Conservation (phyloP, 2,113 vertebrate genomes). For the Pagrus major region DNA sequence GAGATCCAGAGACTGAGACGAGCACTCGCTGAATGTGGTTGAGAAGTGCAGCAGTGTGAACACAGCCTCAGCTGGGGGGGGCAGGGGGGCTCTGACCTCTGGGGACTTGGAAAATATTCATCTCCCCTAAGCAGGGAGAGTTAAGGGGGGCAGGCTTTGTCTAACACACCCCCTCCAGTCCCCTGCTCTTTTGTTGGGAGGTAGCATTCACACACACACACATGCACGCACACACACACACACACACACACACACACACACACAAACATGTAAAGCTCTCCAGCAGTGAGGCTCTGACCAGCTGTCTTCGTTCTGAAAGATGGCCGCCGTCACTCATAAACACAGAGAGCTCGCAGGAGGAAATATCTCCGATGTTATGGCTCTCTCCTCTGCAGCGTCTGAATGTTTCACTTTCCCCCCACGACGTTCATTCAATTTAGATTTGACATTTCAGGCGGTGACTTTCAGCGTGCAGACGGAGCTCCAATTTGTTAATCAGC, state of each 20-base stretch:
- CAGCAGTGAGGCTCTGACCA: slow-evolving; percentile 72
- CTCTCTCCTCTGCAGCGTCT: not conserved
- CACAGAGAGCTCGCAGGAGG: slow-evolving; percentile 22
- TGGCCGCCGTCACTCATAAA: slow-evolving; percentile 58
- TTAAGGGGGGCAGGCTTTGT: slow-evolving; percentile 73
- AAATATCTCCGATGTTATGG: slow-evolving; percentile 12
- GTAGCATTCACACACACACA: slow-evolving; percentile 44
- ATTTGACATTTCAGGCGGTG: slow-evolving; percentile 16
- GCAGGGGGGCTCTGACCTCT: slow-evolving; percentile 38
- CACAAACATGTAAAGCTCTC: slow-evolving; percentile 51
- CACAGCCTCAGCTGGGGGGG: slow-evolving; percentile 18
- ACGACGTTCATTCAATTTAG: not conserved
- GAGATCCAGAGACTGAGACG: not conserved
- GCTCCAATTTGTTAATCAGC: not conserved
- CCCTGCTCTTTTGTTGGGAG: slow-evolving; percentile 76
- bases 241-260: too few species aligned
- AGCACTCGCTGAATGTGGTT: not conserved
- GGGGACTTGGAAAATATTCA: slow-evolving; percentile 79
- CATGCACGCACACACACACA: slow-evolving; percentile 50
- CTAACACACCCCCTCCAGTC: slow-evolving; percentile 62
- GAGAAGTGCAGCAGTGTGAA: slow-evolving; percentile 16
- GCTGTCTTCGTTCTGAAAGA: slow-evolving; percentile 77
- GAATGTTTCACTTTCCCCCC: not conserved
- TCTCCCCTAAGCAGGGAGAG: slow-evolving; percentile 73
- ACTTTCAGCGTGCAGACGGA: not conserved